Conservation (phyloP, 2,113 vertebrate genomes). For the Piaya cayana region DNA sequence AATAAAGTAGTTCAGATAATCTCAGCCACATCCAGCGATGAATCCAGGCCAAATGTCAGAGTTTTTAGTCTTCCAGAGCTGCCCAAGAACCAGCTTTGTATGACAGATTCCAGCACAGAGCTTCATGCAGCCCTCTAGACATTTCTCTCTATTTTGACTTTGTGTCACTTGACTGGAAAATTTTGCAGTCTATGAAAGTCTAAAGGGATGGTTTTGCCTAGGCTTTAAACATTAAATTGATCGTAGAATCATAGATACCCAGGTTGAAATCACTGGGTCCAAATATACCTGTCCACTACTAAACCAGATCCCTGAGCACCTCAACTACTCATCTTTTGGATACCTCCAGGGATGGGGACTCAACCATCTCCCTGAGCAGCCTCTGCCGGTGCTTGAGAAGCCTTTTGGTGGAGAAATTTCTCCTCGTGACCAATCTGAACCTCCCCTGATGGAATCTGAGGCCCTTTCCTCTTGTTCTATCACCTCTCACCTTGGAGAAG, state of each 20-base stretch:
- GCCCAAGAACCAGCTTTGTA: not conserved
- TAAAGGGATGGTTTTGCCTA: not conserved
- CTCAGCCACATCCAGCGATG: not conserved
- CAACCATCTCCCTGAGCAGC: no score
- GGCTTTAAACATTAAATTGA: not conserved
- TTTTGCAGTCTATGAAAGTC: not conserved
- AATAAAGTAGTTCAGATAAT: conserved; percentile 47
- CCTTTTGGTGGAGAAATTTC: no score
- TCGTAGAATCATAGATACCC: not conserved
- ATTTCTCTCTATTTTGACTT: not conserved
- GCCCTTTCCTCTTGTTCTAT: no score
- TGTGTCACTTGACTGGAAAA: not conserved
- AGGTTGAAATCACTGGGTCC: no score
- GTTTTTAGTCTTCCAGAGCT: conserved; percentile 6
- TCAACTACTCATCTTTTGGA: no score
- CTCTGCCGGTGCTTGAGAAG: no score
- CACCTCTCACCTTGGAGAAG: no score
- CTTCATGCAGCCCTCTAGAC: not conserved
- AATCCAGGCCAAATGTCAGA: conserved; percentile 30
- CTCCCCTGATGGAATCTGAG: no score
- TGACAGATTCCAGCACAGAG: not conserved
- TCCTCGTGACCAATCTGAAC: no score
- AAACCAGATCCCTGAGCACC: no score
- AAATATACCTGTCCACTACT: no score
- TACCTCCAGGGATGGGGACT: no score